Conservation (phyloP, 2,113 vertebrate species). For the Uropsilus gracilis region DNA sequence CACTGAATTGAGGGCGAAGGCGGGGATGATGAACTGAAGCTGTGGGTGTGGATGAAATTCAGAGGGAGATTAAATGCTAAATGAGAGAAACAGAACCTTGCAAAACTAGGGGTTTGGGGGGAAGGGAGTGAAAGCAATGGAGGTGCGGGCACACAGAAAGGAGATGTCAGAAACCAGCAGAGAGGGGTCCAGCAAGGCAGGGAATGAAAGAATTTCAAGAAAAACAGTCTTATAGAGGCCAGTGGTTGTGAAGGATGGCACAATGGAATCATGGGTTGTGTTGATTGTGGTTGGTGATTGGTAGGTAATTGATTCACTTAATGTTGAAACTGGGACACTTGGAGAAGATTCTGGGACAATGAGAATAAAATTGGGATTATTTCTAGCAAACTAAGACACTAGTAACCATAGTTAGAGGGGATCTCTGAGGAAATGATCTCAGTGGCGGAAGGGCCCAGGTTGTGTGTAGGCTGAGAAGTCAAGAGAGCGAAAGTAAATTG, state of each 20-base stretch:
- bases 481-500: background rate
- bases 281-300: background rate
- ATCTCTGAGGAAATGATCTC: background rate
- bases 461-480: background rate
- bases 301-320: background rate
- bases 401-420: background rate
- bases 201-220: background rate
- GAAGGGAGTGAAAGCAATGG: background rate
- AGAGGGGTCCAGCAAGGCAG: background rate
- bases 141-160: background rate
- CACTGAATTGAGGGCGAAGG: constrained; percentile 54
- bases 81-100: background rate
- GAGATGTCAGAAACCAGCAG: background rate
- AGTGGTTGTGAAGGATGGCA: background rate
- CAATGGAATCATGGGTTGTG: rapidly evolving
- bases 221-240: background rate
- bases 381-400: background rate
- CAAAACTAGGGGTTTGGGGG: background rate
- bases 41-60: constrained; percentile 63
- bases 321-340: background rate
- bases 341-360: background rate
- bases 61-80: constrained; percentile 49
- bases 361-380: background rate
- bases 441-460: background rate
- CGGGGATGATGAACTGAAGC: constrained; percentile 36